Evolutionary conservation across 2,888 invertebrate genomes (phyloP).

Genomic region (Antheraea assamensis): DNA sequence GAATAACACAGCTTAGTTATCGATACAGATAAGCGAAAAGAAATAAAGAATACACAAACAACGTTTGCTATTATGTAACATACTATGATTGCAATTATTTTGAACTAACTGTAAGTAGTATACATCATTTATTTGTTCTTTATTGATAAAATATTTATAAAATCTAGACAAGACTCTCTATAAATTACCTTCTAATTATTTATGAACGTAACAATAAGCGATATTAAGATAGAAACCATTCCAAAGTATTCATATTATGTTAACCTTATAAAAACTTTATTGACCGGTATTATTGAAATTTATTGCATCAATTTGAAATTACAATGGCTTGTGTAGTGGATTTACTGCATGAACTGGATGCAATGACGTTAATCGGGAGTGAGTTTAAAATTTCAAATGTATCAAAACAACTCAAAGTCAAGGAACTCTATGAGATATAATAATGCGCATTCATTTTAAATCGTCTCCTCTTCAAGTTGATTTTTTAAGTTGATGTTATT

Average conservation of each 20-base stretch:
- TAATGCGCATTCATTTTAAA: constrained; percentile 5
- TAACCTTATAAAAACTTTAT: constrained; percentile 33
- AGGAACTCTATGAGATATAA: constrained; percentile 15
- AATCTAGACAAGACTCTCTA: not conserved
- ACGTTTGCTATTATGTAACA: not conserved
- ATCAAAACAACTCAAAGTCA: constrained; percentile 26
- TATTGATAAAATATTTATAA: not conserved
- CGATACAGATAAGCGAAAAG: not conserved
- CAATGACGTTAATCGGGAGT: constrained; percentile 42
- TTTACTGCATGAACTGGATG: constrained; percentile 36
- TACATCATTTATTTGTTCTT: not conserved
- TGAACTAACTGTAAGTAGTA: not conserved
- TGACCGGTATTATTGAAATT: constrained; percentile 45
- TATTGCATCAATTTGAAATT: constrained; percentile 58
- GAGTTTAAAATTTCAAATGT: constrained; percentile 49
- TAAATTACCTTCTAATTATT: not conserved
- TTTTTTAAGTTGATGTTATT: not conserved
- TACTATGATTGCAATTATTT: not conserved
- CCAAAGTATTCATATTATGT: not conserved
- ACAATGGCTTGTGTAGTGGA: constrained; percentile 44
- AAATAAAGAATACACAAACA: not conserved
- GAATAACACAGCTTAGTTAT: not conserved
- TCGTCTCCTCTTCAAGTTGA: not conserved
- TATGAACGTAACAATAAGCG: not conserved
- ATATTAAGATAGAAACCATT: not conserved